phyloP scores from a whole-genome alignment of 64 coral and sea anemone genomes.

The Stichodactyla helianthus region DNA sequence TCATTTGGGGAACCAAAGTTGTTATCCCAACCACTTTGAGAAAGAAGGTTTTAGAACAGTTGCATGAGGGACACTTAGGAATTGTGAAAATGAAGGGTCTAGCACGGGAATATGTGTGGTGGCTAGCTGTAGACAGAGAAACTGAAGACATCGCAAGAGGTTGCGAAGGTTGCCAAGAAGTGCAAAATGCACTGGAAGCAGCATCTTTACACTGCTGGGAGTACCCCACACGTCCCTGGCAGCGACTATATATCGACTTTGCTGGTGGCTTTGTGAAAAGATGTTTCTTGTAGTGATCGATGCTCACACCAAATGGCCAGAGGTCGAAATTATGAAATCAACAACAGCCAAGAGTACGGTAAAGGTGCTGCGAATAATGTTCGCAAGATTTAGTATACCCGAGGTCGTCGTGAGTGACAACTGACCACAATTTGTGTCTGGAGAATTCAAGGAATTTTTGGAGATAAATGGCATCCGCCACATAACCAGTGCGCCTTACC shows the following conservation, averaged over 20 bases:
- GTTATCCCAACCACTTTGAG: neutral
- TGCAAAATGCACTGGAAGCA: conserved; percentile 9
- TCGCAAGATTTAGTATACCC: conserved; percentile 29
- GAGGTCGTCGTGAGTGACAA: conserved; percentile 14
- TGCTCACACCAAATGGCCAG: conserved; percentile 10
- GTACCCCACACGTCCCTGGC: conserved; percentile 42
- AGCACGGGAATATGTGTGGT: no score
- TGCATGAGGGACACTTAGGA: no score
- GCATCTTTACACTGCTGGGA: conserved; percentile 41
- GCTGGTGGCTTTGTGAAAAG: conserved; percentile 20
- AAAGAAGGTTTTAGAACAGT: neutral
- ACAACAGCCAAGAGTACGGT: conserved; percentile 3
- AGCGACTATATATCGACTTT: conserved; percentile 44
- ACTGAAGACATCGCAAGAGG: conserved; percentile 24
- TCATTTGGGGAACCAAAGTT: conserved; percentile 28
- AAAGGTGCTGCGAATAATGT: conserved; percentile 6
- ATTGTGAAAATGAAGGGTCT: conserved; percentile 14
- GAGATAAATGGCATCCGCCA: conserved; percentile 22
- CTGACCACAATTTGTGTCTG: no score
- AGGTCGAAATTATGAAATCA: neutral
- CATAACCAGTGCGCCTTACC: conserved; percentile 34
- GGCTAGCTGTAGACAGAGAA: conserved; percentile 38
- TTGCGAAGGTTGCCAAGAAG: conserved; percentile 37
- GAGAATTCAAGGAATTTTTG: conserved; percentile 17
- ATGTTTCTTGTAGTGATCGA: conserved; percentile 9